Base-by-base conservation (phyloP, 2,113 vertebrate genomes). In the Monopterus albus region DNA sequence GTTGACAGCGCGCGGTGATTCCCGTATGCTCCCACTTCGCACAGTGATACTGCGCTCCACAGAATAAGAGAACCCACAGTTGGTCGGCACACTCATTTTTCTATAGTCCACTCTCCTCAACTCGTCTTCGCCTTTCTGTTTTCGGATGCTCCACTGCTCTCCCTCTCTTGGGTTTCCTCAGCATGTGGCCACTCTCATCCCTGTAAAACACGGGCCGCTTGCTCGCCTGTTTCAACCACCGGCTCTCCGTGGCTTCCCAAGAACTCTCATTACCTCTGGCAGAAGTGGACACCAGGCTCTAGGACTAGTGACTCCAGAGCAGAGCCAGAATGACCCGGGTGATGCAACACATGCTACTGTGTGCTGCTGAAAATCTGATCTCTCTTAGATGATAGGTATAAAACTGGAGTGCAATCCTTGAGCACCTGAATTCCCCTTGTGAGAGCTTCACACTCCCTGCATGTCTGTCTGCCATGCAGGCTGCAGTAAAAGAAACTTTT, bases 1-100 rank as follows among this genome's bases (percentile, higher is more conserved):
- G 91, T 94, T 93, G 86, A 94, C 92, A 5, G 93, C 92, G 21
- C 90, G 89, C 3, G 92, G 92, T 0, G 94, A 94, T 74, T 93
- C 93, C 81, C 89, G 88, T 33, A 90, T 78, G 81, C 82, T 89
- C 68, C 91, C 87, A 38, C 82, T 88, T 31, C 87, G 69, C 82
- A 91, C 84, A 43, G 69, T 87, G 58, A 90, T 50, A 50, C 83
- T 79, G 62, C 84, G 80, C 65, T 93, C 92, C 71, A 78, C 77
- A 15, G 84, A 86, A 57, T 82, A 79, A 71, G 84, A 87, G 71
- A 89, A 88, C 26, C 88, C 93, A 73, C 84, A 89, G 89, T 83
- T 88, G 3, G 80, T 89, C 8, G 93, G 91, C 85, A 93, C 90
- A 75, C 90, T 94, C 92, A 94, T 94, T 72, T 77, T 82, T 60